phyloP scores from a whole-genome alignment of 2,113 vertebrate genomes.

The Thunnus thynnus region DNA sequence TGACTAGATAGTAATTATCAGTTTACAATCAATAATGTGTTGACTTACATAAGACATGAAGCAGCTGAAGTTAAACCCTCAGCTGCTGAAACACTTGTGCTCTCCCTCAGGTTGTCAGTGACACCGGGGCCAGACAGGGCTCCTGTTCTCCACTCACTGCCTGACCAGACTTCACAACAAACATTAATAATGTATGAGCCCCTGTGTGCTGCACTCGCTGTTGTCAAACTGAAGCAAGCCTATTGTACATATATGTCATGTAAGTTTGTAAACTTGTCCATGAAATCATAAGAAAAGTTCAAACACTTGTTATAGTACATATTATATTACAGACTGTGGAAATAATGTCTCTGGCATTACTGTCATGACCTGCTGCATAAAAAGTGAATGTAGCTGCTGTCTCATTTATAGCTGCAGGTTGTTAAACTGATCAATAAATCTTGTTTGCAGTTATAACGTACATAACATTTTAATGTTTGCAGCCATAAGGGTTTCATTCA shows the following conservation, averaged over 20 bases:
- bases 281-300: not conserved
- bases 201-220: not conserved
- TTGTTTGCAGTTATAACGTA: not conserved
- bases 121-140: not conserved
- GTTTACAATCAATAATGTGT: not conserved
- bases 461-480: not conserved
- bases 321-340: no score
- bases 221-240: not conserved
- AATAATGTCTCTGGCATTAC: not conserved
- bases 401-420: slow-evolving; percentile 11
- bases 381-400: not conserved
- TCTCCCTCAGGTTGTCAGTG: slow-evolving; percentile 6
- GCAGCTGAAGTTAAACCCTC: not conserved
- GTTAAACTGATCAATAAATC: not conserved
- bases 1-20: slow-evolving; percentile 17
- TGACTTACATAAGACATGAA: slow-evolving; percentile 23
- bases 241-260: not conserved
- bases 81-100: not conserved
- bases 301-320: no score
- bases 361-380: not conserved
- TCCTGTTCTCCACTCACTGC: not conserved
- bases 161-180: slow-evolving; percentile 14
- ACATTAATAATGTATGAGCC: slow-evolving; percentile 28
- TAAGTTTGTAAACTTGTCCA: not conserved
- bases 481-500: slow-evolving; percentile 1